phyloP scores from a whole-genome alignment of 2,113 vertebrate species.

The Oreochromis niloticus region DNA sequence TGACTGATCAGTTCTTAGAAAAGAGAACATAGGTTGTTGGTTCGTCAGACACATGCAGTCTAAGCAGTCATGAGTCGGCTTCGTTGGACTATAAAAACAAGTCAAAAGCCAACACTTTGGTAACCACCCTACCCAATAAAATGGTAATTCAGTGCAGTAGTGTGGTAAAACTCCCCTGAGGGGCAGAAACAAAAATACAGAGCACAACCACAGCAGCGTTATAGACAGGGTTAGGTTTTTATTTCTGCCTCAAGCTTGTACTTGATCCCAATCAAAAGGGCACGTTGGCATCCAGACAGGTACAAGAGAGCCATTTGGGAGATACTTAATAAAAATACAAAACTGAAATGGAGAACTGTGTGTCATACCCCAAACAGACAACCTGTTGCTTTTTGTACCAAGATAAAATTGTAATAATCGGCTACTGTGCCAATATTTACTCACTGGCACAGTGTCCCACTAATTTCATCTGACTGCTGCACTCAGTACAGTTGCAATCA shows the following conservation, averaged over 20 bases:
- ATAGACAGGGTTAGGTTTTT: neutral
- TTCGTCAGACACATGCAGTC: neutral
- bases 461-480: neutral
- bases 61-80: neutral
- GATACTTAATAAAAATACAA: neutral
- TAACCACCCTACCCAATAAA: neutral
- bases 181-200: neutral
- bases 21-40: neutral
- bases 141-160: neutral
- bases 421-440: rapidly evolving
- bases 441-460: neutral
- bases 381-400: neutral
- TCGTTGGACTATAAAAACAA: neutral
- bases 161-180: neutral
- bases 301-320: neutral
- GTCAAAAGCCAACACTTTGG: neutral
- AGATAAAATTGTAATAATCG: neutral
- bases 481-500: neutral
- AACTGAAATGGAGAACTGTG: neutral
- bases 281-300: neutral
- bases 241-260: neutral
- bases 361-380: neutral
- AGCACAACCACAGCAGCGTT: neutral
- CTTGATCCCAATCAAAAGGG: neutral
- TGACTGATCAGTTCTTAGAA: rapidly evolving